Percentiles rank a stretch among this genome's conserved stretches.
Evolutionary conservation across 2,113 vertebrate genomes (phyloP).

Genomic region (Ctenodactylus gundi): DNA sequence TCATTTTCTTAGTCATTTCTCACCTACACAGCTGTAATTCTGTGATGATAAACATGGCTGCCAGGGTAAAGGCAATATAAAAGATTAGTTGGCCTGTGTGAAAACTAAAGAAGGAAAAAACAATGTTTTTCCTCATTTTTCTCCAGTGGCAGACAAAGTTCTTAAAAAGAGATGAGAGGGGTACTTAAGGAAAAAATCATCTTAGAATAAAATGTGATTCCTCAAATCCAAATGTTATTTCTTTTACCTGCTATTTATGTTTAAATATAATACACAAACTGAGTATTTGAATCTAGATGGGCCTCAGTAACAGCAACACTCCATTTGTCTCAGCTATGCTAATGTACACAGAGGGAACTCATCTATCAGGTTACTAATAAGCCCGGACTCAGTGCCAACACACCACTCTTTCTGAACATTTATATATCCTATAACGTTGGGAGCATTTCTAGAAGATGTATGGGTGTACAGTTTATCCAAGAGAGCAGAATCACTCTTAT

Average conservation of each 20-base stretch:
- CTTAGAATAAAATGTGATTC: not conserved
- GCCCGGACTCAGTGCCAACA: conserved; percentile 31
- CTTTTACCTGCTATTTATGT: not conserved
- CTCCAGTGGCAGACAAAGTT: conserved; percentile 13
- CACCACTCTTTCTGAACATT: conserved; percentile 32
- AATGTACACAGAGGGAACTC: not conserved
- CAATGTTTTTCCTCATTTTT: not conserved
- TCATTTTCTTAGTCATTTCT: not conserved
- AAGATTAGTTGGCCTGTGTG: not conserved
- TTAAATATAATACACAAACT: not conserved
- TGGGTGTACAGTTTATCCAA: not conserved
- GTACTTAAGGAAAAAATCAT: not conserved
- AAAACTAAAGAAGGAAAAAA: not conserved
- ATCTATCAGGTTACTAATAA: conserved; percentile 50
- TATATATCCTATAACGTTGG: conserved; percentile 6
- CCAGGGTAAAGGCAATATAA: not conserved
- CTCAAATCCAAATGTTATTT: not conserved
- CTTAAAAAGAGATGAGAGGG: not conserved
- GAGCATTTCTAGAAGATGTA: conserved; percentile 61
- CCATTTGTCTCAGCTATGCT: conserved; percentile 22
- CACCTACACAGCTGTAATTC: not conserved
- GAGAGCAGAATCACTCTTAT: conserved; percentile 38
- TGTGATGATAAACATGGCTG: not conserved
- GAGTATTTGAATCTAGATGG: not conserved
- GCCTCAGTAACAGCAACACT: accelerated